These are phyloP conservation scores for Camelus dromedarius DNA, from an alignment of 2,113 vertebrate species.

Conservation along the genomic window DNA sequence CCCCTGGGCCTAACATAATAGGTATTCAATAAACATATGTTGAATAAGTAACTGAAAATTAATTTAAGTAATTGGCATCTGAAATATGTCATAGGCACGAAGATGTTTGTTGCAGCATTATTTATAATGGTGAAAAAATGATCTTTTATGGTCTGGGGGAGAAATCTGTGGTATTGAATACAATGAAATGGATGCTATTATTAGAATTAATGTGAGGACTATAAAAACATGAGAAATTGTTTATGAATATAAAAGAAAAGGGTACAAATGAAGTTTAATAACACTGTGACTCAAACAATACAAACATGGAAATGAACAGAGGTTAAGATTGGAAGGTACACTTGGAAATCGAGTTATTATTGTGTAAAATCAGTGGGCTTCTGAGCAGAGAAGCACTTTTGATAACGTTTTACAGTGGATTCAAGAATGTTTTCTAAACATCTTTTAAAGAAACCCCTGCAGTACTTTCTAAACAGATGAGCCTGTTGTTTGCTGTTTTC, in stretches of 20 bases:
- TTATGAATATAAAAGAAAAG: not conserved
- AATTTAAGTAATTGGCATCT: not conserved
- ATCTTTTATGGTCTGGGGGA: not conserved
- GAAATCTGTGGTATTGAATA: not conserved
- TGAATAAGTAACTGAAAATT: not conserved
- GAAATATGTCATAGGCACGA: not conserved
- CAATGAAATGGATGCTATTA: not conserved
- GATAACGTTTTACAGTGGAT: not conserved
- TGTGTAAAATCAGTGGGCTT: not conserved
- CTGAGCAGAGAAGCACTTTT: not conserved
- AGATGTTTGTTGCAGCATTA: not conserved
- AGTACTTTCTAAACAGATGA: slow-evolving; percentile 8
- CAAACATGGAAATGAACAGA: not conserved
- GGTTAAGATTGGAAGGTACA: not conserved
- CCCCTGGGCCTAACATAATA: not conserved
- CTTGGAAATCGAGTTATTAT: not conserved
- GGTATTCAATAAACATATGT: not conserved
- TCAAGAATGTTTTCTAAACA: not conserved
- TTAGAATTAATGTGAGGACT: not conserved
- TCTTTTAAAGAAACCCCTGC: not conserved
- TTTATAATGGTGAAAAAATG: not conserved
- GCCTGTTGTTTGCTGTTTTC: not conserved
- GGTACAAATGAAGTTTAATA: not conserved
- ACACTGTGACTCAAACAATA: not conserved
- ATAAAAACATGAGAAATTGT: not conserved